These are phyloP conservation scores for Brienomyrus longianalis DNA, from an alignment of 2,113 vertebrate genomes.

Conservation along the genomic window DNA sequence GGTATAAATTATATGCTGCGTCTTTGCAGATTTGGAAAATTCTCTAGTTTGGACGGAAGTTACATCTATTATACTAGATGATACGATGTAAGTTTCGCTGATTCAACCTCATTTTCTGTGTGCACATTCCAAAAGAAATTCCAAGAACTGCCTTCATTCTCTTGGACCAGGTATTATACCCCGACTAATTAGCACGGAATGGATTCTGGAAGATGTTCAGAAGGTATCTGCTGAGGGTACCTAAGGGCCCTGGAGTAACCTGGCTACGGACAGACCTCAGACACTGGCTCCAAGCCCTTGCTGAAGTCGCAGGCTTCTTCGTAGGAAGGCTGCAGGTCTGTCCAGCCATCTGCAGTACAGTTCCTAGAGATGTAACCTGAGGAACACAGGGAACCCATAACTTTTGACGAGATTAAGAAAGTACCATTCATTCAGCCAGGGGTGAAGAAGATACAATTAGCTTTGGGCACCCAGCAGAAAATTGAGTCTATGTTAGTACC, in stretches of 20 bases:
- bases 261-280: constrained; percentile 43
- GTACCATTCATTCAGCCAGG: not conserved
- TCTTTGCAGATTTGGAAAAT: not conserved
- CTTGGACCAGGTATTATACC: not conserved
- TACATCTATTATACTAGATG: not conserved
- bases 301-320: constrained; percentile 54
- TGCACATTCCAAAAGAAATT: not conserved
- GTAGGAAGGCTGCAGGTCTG: constrained; percentile 55
- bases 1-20: not conserved
- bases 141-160: not conserved
- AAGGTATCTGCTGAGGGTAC: not conserved
- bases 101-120: not conserved
- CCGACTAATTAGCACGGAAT: not conserved
- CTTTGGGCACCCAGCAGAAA: not conserved
- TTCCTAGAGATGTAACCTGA: constrained; percentile 61
- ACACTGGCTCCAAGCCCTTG: constrained; percentile 49
- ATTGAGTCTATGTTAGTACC: not conserved
- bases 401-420: not conserved
- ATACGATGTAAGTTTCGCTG: not conserved
- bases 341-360: constrained; percentile 59
- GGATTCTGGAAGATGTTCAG: not conserved
- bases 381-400: not conserved
- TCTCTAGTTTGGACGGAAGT: not conserved
- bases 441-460: not conserved
- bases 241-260: not conserved